phyloP scores from a whole-genome alignment of 2,888 invertebrate species.

The Dryobota labecula region DNA sequence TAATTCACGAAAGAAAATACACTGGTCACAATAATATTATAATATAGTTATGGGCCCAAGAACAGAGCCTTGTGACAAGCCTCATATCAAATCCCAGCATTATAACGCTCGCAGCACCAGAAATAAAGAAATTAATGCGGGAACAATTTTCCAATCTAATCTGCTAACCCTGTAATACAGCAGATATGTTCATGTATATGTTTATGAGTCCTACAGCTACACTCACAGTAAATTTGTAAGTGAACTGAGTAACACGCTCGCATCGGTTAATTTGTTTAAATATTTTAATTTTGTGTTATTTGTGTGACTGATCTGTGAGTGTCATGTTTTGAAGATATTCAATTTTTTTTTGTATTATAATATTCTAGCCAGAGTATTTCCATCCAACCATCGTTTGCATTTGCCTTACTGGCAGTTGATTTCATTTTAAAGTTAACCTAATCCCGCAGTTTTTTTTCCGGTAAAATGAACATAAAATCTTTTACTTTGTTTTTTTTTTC shows the following conservation, averaged over 20 bases:
- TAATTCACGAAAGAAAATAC: background rate
- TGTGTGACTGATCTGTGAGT: background rate
- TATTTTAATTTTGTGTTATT: conserved; percentile 4
- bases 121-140: conserved; percentile 2
- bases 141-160: conserved; percentile 5
- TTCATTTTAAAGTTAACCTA: background rate
- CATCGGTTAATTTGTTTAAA: background rate
- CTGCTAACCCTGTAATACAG: background rate
- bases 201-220: background rate
- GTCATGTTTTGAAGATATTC: conserved; percentile 12
- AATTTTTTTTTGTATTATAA: background rate
- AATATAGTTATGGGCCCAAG: background rate
- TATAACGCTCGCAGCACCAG: background rate
- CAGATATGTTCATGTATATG: background rate
- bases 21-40: background rate
- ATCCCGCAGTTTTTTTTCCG: background rate
- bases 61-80: background rate
- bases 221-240: conserved; percentile 3
- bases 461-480: background rate
- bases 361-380: background rate
- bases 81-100: background rate
- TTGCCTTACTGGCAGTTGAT: background rate
- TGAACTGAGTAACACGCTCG: conserved; percentile 38
- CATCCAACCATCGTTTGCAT: background rate
- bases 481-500: background rate